phyloP scores from a whole-genome alignment of 2,888 invertebrate species.

The Xiphydria camelus region DNA sequence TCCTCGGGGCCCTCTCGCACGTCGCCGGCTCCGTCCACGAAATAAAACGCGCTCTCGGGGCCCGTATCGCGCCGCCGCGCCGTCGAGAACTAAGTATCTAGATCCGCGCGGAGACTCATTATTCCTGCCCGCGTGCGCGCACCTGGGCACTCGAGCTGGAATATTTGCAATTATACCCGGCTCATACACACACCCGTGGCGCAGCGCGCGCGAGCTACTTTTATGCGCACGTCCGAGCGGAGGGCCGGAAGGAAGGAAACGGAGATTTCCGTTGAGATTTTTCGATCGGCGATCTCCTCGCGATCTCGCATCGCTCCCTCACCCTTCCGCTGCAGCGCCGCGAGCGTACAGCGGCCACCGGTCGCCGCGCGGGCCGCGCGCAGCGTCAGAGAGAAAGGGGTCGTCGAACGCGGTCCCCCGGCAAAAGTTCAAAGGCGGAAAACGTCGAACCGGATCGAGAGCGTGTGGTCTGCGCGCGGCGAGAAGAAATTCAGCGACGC shows the following conservation, averaged over 20 bases:
- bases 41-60: background rate
- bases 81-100: conserved; percentile 2
- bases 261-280: conserved; percentile 42
- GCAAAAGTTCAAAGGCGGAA: too few species aligned
- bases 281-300: background rate
- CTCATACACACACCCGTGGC: conserved; percentile 32
- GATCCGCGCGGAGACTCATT: conserved; percentile 1
- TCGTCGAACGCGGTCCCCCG: too few species aligned
- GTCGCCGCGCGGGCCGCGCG: too few species aligned
- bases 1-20: too few species aligned
- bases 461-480: too few species aligned
- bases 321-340: too few species aligned
- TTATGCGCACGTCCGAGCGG: conserved; percentile 30
- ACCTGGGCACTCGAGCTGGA: conserved; percentile 50
- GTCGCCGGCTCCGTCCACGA: background rate
- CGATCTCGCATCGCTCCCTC: too few species aligned
- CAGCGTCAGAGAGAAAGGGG: too few species aligned
- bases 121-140: conserved; percentile 21
- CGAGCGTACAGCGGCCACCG: too few species aligned
- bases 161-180: conserved; percentile 47
- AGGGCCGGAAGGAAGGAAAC: conserved; percentile 28
- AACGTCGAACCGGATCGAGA: too few species aligned
- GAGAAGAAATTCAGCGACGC: too few species aligned
- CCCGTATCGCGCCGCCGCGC: conserved; percentile 2
- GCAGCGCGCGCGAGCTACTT: conserved; percentile 26